A percentile compares a stretch with the other conserved stretches of the same genome.
Evolutionary conservation across 2,888 invertebrate species (phyloP).

Genomic region (Parelbella ahira): DNA sequence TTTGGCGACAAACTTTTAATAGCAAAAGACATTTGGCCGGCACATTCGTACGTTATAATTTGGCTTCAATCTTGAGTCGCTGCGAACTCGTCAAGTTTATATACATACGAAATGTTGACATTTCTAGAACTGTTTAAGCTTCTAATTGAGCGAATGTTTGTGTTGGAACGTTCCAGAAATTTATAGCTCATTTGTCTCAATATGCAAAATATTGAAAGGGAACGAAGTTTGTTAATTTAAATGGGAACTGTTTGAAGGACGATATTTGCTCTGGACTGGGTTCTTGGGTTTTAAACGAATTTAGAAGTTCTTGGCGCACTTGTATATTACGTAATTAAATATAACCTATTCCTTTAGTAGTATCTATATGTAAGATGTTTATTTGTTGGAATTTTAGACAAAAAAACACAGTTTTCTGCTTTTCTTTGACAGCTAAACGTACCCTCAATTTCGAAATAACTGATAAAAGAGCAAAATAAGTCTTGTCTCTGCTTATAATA

Average conservation of each 20-base stretch:
- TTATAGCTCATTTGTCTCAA: slow-evolving; percentile 11
- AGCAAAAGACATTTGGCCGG: slow-evolving; percentile 8
- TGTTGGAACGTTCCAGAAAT: slow-evolving; percentile 31
- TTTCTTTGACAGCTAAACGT: too few species aligned
- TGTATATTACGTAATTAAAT: too few species aligned
- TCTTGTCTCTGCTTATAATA: too few species aligned
- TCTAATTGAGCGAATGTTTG: slow-evolving; percentile 46
- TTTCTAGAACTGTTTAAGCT: slow-evolving; percentile 43
- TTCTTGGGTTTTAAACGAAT: too few species aligned
- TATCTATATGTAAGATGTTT: too few species aligned
- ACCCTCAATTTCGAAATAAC: too few species aligned
- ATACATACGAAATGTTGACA: slow-evolving; percentile 45
- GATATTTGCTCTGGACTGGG: slow-evolving; percentile 1
- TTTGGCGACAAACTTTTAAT: slow-evolving; percentile 9
- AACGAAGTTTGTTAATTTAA: slow-evolving; percentile 12
- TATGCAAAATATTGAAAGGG: slow-evolving; percentile 12
- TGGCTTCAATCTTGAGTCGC: slow-evolving; percentile 24
- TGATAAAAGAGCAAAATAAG: too few species aligned
- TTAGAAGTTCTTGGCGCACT: too few species aligned
- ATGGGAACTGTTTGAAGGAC: not conserved
- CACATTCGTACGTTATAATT: slow-evolving; percentile 31
- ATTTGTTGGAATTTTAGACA: too few species aligned
- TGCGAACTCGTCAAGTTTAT: slow-evolving; percentile 44
- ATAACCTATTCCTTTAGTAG: too few species aligned
- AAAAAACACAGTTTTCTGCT: too few species aligned